These are phyloP conservation scores for Mechanitis messenoides DNA, from an alignment of 2,888 invertebrate species.

Conservation along the genomic window DNA sequence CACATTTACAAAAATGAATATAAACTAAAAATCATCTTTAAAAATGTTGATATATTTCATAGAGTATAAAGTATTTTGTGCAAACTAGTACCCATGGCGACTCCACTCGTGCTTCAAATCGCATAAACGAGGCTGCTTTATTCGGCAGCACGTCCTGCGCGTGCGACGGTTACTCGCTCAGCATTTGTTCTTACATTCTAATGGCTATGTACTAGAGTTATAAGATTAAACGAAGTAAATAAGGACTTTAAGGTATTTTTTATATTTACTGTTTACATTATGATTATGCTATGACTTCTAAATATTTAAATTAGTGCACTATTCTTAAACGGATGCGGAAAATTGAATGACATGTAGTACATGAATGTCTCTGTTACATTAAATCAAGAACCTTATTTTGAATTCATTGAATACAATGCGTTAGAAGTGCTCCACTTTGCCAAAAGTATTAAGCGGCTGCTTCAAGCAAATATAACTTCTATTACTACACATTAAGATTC, in stretches of 20 bases:
- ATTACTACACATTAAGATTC: background rate
- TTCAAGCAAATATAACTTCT: constrained; percentile 11
- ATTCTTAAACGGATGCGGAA: constrained; percentile 8
- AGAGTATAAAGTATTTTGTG: background rate
- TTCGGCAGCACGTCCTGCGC: constrained; percentile 58
- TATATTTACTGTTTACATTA: background rate
- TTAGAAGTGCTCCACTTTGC: constrained; percentile 24
- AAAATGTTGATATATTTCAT: background rate
- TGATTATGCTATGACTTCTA: background rate
- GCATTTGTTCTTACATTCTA: constrained; percentile 6
- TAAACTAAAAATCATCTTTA: background rate
- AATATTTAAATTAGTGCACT: constrained; percentile 12
- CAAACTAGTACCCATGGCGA: constrained; percentile 29
- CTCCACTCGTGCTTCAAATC: constrained; percentile 46
- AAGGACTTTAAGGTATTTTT: background rate
- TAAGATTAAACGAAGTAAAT: background rate
- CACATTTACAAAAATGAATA: too few relatives aligned
- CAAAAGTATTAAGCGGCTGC: constrained; percentile 9
- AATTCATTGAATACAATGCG: constrained; percentile 32
- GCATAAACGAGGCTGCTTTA: constrained; percentile 50
- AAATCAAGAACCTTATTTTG: constrained; percentile 25
- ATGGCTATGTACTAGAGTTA: background rate
- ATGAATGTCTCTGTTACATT: constrained; percentile 25
- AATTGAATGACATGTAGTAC: constrained; percentile 22
- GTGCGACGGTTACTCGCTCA: constrained; percentile 36